A percentile compares a stretch with the other conserved stretches of the same genome.
phyloP scores from a whole-genome alignment of 1,140 invertebrate species.

The Pseudobourletiella spinata region DNA sequence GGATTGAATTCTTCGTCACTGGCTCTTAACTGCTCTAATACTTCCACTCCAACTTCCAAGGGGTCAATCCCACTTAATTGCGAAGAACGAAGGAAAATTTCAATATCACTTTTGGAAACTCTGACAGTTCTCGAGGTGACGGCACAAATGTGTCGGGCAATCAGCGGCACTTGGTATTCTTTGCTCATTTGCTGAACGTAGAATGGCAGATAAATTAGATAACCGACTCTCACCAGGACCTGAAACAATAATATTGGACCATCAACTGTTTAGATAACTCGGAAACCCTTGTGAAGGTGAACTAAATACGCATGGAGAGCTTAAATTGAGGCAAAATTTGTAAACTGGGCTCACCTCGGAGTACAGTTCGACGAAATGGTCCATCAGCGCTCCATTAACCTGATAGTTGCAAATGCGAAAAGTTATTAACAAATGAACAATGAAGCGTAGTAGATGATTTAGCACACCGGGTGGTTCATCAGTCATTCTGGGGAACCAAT shows the following conservation, averaged over 20 bases:
- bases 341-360: conserved; percentile 11
- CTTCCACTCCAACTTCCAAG: conserved; percentile 14
- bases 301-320: not conserved
- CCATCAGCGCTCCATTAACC: conserved; percentile 12
- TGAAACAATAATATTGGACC: not conserved
- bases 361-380: conserved; percentile 17
- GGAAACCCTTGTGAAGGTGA: not conserved
- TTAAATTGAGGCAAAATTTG: not conserved
- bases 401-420: conserved; percentile 13
- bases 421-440: conserved; percentile 23
- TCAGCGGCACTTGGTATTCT: conserved; percentile 9
- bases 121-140: not conserved
- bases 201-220: conserved; percentile 27
- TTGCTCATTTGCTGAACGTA: conserved; percentile 28
- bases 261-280: not conserved
- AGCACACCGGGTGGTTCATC: conserved; percentile 12
- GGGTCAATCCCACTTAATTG: conserved; percentile 20
- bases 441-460: conserved; percentile 17
- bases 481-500: not conserved
- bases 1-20: conserved; percentile 21
- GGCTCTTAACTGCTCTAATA: conserved; percentile 21
- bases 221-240: conserved; percentile 16
- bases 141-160: conserved; percentile 22
- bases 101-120: conserved; percentile 10
- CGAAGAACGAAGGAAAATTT: conserved; percentile 15